phyloP scores from a whole-genome alignment of 2,888 invertebrate species.

The Synergus laeviventris region DNA sequence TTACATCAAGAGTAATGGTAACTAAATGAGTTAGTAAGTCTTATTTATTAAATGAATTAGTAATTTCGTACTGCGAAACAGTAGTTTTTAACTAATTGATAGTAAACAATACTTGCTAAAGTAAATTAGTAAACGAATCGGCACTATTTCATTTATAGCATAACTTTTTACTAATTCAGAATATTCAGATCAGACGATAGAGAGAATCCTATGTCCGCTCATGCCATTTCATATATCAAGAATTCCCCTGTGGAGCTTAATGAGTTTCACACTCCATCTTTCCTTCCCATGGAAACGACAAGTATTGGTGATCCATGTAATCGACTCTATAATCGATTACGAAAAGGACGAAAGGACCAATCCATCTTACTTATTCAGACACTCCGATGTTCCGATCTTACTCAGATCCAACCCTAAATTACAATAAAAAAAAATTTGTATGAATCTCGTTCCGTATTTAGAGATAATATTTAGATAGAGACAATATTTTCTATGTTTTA shows the following conservation, averaged over 20 bases:
- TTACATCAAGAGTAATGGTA: not conserved
- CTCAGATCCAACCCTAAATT: not conserved
- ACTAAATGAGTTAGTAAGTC: too few relatives aligned
- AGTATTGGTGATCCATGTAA: not conserved
- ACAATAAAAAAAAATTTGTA: not conserved
- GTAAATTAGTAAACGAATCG: too few relatives aligned
- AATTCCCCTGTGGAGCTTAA: constrained; percentile 13
- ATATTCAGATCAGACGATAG: too few relatives aligned
- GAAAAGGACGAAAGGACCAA: not conserved
- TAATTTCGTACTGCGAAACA: too few relatives aligned
- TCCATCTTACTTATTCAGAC: not conserved
- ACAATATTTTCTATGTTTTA: not conserved
- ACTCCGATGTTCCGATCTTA: too few relatives aligned
- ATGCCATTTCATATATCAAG: constrained; percentile 29
- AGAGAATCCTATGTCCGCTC: too few relatives aligned
- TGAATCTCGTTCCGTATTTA: not conserved
- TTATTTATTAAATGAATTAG: too few relatives aligned
- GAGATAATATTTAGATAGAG: too few relatives aligned
- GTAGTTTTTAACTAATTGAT: too few relatives aligned
- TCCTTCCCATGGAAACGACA: constrained; percentile 5
- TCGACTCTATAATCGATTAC: not conserved
- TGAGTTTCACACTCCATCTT: constrained; percentile 4
- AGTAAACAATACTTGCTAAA: too few relatives aligned
- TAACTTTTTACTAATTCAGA: too few relatives aligned
- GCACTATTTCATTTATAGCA: too few relatives aligned